A percentile compares a stretch with the other conserved stretches of the same genome.
Evolutionary conservation across 2,113 vertebrate species (phyloP).

Genomic region (Glaucomys volans): DNA sequence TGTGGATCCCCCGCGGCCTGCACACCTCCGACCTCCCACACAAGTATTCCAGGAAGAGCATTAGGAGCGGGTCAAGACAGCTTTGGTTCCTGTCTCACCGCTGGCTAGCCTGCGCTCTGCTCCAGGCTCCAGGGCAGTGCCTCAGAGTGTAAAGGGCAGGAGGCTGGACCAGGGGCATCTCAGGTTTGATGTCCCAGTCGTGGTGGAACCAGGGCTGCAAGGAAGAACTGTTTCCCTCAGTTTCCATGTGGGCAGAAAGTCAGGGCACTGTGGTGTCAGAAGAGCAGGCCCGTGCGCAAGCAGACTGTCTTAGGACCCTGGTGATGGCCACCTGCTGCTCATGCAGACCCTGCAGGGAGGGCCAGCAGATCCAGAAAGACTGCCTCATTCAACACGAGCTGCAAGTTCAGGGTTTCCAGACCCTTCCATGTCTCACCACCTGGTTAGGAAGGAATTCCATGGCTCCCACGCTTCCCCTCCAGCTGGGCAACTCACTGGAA

Average conservation of each 20-base stretch:
- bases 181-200: no score
- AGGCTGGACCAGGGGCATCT: no score
- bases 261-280: no score
- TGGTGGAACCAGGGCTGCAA: not conserved
- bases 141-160: no score
- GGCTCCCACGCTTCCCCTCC: not conserved
- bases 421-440: not conserved
- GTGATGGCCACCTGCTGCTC: no score
- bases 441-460: not conserved
- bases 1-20: not conserved
- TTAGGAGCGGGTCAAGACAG: no score
- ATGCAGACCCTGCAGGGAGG: fast-evolving
- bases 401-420: not conserved
- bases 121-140: no score
- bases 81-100: no score
- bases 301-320: not conserved
- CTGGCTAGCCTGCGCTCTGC: not conserved
- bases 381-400: not conserved
- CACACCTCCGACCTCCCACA: not conserved
- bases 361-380: not conserved
- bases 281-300: not conserved
- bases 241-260: not conserved
- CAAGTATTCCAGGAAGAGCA: not conserved
- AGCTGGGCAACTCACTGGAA: not conserved
- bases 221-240: fast-evolving